Conservation (phyloP, 2,113 vertebrate species). For the Bos javanicus region DNA sequence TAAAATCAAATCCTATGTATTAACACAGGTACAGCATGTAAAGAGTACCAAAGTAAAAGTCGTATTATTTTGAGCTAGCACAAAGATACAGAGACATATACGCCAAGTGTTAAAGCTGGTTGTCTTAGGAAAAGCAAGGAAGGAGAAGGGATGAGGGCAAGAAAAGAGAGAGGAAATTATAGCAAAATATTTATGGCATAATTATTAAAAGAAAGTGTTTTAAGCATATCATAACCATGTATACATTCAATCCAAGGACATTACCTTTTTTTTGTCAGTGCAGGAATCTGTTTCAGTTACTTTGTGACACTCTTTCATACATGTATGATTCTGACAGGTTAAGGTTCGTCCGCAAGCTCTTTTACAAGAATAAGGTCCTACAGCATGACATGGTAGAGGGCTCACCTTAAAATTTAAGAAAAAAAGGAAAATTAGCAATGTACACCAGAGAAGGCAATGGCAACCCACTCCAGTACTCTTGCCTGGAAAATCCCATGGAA, state of each 20-base stretch:
- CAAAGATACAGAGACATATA: background rate
- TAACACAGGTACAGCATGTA: background rate
- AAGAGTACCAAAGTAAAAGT: background rate
- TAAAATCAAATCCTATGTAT: background rate
- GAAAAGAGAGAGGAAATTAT: background rate
- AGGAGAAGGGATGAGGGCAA: background rate
- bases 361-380: constrained; percentile 86
- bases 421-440: background rate
- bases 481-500: too few species aligned
- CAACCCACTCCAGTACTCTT: too few species aligned
- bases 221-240: background rate
- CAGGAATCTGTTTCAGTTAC: constrained; percentile 71
- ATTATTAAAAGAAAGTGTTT: background rate
- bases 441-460: background rate
- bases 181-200: background rate
- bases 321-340: constrained; percentile 87
- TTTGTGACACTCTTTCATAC: constrained; percentile 85
- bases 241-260: background rate
- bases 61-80: background rate
- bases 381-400: constrained; percentile 84
- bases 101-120: background rate
- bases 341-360: constrained; percentile 85
- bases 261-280: constrained; percentile 76
- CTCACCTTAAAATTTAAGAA: constrained; percentile 80
- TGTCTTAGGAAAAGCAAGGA: background rate